phyloP scores from a whole-genome alignment of 2,113 vertebrate genomes.

The Gymnorhina tibicen region DNA sequence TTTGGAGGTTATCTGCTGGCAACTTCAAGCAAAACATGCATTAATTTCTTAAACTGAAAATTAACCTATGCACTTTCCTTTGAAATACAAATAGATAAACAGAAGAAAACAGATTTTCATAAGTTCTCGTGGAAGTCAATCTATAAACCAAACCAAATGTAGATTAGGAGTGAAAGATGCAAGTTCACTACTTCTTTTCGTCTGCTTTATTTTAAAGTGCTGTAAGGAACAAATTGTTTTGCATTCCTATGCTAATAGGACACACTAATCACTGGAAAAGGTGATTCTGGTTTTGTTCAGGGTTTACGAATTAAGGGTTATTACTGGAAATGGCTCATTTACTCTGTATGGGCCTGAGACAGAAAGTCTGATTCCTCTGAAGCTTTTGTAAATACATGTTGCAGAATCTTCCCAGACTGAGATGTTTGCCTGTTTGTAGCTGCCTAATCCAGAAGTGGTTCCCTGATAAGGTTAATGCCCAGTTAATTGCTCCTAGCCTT shows the following conservation, averaged over 20 bases:
- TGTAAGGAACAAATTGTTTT: not conserved
- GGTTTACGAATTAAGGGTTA: conserved; percentile 34
- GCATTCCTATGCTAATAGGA: not conserved
- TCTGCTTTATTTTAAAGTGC: not conserved
- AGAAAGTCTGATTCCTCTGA: conserved; percentile 46
- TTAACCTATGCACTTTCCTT: not conserved
- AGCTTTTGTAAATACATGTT: conserved; percentile 59
- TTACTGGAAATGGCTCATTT: conserved; percentile 18
- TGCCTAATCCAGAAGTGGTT: conserved; percentile 59
- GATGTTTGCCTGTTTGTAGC: conserved; percentile 54
- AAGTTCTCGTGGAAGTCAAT: not conserved
- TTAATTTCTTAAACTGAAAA: not conserved
- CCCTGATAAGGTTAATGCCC: conserved; percentile 71
- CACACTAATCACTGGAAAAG: not conserved
- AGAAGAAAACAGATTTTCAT: not conserved
- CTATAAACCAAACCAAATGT: not conserved
- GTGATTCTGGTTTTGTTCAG: conserved; percentile 27
- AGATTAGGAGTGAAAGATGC: not conserved
- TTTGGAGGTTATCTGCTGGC: not conserved
- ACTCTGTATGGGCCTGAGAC: not conserved
- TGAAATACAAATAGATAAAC: not conserved
- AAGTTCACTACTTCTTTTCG: not conserved
- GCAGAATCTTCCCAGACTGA: conserved; percentile 34
- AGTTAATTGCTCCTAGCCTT: conserved; percentile 72
- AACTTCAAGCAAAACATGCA: not conserved